Evolutionary conservation across 2,888 invertebrate species (phyloP).

Genomic region (Erebia epiphron): DNA sequence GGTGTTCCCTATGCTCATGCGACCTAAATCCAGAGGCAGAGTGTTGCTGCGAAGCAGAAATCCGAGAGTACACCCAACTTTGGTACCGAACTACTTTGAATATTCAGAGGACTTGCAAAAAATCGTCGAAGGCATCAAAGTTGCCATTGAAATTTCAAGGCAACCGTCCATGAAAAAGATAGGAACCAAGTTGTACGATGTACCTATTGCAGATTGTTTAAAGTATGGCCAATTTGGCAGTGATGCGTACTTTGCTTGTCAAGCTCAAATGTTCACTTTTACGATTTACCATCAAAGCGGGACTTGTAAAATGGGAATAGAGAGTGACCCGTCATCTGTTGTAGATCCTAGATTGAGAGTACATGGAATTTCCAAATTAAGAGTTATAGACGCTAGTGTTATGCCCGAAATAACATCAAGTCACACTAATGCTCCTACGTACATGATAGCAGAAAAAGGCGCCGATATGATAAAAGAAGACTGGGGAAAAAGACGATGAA

Average conservation of each 20-base stretch:
- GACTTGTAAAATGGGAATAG: constrained; percentile 86
- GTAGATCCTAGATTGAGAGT: constrained; percentile 85
- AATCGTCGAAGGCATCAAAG: constrained; percentile 85
- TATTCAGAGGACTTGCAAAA: constrained; percentile 84
- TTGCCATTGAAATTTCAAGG: constrained; percentile 81
- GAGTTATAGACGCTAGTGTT: constrained; percentile 91
- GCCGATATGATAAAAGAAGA: constrained; percentile 87
- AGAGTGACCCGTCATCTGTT: constrained; percentile 82
- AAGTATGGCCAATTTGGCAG: constrained; percentile 80
- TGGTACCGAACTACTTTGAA: constrained; percentile 91
- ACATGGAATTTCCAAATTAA: constrained; percentile 85
- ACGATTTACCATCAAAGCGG: constrained; percentile 88
- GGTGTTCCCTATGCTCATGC: constrained; percentile 87
- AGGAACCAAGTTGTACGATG: constrained; percentile 83
- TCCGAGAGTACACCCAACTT: constrained; percentile 87
- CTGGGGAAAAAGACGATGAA: constrained; percentile 54
- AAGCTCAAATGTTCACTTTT: constrained; percentile 85
- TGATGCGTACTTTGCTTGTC: constrained; percentile 88
- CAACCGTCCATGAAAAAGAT: constrained; percentile 83
- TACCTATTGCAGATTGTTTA: constrained; percentile 84
- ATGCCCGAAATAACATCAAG: constrained; percentile 90
- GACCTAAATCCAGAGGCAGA: constrained; percentile 88
- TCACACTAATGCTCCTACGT: constrained; percentile 90
- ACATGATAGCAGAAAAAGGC: constrained; percentile 92
- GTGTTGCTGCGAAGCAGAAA: constrained; percentile 87